Percentiles rank a stretch among this genome's conserved stretches.
phyloP scores from a whole-genome alignment of 2,888 invertebrate genomes.

The Catocala nupta region DNA sequence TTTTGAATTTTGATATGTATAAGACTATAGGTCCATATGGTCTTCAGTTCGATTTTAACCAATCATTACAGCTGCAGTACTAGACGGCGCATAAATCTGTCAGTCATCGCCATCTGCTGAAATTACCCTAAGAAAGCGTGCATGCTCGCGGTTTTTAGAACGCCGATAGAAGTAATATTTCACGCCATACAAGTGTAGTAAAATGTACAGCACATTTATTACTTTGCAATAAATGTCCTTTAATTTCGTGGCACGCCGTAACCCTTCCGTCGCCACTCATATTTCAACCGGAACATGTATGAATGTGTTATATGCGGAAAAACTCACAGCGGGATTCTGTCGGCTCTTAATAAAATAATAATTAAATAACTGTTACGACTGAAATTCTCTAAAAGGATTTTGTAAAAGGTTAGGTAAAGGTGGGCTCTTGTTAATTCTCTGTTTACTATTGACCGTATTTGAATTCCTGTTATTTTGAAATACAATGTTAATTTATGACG shows the following conservation, averaged over 20 bases:
- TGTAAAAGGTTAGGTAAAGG: slow-evolving; percentile 6
- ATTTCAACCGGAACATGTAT: slow-evolving; percentile 14
- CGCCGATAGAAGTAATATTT: slow-evolving; percentile 7
- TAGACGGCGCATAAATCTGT: slow-evolving; percentile 16
- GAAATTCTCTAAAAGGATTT: slow-evolving; percentile 17
- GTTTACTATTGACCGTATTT: slow-evolving; percentile 17
- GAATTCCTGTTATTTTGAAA: too few species aligned
- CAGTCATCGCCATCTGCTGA: slow-evolving; percentile 13
- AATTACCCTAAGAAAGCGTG: slow-evolving; percentile 14
- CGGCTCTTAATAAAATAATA: slow-evolving; percentile 17
- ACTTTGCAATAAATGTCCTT: slow-evolving; percentile 10
- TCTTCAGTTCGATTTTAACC: slow-evolving; percentile 12
- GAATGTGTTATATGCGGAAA: slow-evolving; percentile 18
- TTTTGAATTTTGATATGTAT: too few species aligned
- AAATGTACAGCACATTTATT: slow-evolving; percentile 5
- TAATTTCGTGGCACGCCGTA: slow-evolving; percentile 8
- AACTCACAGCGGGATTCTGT: slow-evolving; percentile 11
- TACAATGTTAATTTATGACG: too few species aligned
- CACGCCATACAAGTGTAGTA: neutral
- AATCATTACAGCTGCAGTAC: slow-evolving; percentile 16
- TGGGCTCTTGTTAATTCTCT: slow-evolving; percentile 9
- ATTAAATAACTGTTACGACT: slow-evolving; percentile 20
- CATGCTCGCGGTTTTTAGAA: slow-evolving; percentile 5
- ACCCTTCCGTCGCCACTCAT: slow-evolving; percentile 17
- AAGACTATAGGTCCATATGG: too few species aligned